Evolutionary conservation across 2,113 vertebrate genomes (phyloP).

Genomic region (Perccottus glenii): DNA sequence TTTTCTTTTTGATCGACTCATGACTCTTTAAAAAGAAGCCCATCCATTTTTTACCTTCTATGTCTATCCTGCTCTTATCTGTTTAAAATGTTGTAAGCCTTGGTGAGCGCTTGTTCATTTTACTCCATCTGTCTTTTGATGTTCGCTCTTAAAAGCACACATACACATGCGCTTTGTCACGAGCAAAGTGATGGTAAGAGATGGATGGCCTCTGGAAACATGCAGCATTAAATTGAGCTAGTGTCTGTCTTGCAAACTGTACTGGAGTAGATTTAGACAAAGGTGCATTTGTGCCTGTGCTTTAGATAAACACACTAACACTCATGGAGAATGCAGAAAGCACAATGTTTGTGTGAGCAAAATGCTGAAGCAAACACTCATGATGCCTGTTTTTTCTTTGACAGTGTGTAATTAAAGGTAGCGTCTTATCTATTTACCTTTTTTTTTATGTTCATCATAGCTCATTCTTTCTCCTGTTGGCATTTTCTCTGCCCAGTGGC

Average conservation of each 20-base stretch:
- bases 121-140: slow-evolving; percentile 7
- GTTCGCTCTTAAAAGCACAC: slow-evolving; percentile 10
- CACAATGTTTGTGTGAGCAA: neutral
- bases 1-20: too few relatives aligned
- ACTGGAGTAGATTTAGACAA: neutral
- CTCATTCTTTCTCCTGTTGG: neutral
- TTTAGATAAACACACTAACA: slow-evolving; percentile 28
- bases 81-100: slow-evolving; percentile 15
- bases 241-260: slow-evolving; percentile 3
- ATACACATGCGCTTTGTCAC: neutral
- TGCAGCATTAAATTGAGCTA: slow-evolving; percentile 34
- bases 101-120: slow-evolving; percentile 9
- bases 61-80: neutral
- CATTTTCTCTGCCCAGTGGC: neutral
- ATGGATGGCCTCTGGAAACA: slow-evolving; percentile 49
- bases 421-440: neutral
- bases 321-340: slow-evolving; percentile 22
- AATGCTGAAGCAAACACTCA: slow-evolving; percentile 1
- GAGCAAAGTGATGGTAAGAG: slow-evolving; percentile 38
- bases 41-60: neutral
- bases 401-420: neutral
- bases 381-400: neutral
- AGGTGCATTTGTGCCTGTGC: neutral
- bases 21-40: neutral
- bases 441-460: neutral